Conservation (phyloP, 2,888 invertebrate genomes). For the Morpho achilles region DNA sequence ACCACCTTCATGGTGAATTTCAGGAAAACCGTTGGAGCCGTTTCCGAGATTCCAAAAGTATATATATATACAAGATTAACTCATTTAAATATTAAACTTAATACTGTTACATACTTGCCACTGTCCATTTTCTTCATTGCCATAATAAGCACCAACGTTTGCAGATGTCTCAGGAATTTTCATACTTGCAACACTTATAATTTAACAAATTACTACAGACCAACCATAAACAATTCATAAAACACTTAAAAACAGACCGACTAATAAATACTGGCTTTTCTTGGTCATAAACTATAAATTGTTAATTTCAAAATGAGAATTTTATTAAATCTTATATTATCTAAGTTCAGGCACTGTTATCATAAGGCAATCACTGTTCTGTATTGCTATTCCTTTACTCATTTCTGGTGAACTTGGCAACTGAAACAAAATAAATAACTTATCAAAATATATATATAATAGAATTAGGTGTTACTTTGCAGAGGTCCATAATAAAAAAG, state of each 20-base stretch:
- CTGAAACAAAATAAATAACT: slow-evolving; percentile 25
- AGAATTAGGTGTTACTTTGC: no score
- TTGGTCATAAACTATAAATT: not conserved
- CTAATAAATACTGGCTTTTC: not conserved
- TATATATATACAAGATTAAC: no score
- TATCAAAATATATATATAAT: no score
- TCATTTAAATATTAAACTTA: no score
- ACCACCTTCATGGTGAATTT: no score
- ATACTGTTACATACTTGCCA: slow-evolving; percentile 55
- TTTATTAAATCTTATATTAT: slow-evolving; percentile 17
- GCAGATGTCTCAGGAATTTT: slow-evolving; percentile 71
- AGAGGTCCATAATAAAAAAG: no score
- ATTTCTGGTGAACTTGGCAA: slow-evolving; percentile 48
- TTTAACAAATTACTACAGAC: slow-evolving; percentile 20
- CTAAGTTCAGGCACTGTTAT: slow-evolving; percentile 41
- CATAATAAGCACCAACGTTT: slow-evolving; percentile 68
- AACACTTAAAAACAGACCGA: not conserved
- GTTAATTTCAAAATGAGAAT: no score
- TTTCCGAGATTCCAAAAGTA: no score
- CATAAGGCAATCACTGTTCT: slow-evolving; percentile 38
- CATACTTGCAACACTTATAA: slow-evolving; percentile 51
- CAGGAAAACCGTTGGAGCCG: no score
- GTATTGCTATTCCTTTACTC: slow-evolving; percentile 43
- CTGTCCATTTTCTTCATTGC: slow-evolving; percentile 68
- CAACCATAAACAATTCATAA: slow-evolving; percentile 37